Conservation (phyloP, 2,888 invertebrate genomes). For the Orchestes rusci region DNA sequence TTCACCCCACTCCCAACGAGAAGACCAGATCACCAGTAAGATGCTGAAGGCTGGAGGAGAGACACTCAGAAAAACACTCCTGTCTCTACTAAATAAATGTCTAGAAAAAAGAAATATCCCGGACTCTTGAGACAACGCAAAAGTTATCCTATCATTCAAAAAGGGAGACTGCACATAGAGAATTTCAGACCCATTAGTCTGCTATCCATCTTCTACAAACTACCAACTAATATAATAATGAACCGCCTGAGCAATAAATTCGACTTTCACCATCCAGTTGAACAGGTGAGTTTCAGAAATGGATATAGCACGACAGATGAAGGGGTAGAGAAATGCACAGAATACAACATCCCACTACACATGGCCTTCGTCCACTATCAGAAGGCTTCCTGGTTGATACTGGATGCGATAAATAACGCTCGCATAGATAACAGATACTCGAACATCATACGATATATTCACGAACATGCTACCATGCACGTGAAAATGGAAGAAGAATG, state of each 20-base stretch:
- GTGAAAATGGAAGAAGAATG: not conserved
- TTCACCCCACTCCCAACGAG: too few relatives aligned
- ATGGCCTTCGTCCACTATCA: not conserved
- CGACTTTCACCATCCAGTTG: too few relatives aligned
- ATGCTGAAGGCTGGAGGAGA: too few relatives aligned
- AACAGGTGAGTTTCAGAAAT: too few relatives aligned
- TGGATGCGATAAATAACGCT: not conserved
- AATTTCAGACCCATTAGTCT: not conserved
- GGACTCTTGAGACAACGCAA: too few relatives aligned
- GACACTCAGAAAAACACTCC: not conserved
- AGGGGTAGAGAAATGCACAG: not conserved
- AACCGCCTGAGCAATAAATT: not conserved
- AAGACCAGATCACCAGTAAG: too few relatives aligned
- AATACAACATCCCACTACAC: not conserved
- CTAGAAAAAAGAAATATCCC: not conserved
- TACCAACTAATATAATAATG: not conserved
- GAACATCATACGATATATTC: not conserved
- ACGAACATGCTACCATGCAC: not conserved
- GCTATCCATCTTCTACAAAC: not conserved
- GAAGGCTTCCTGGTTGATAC: too few relatives aligned
- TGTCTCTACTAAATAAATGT: not conserved
- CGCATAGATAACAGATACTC: not conserved
- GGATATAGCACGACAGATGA: too few relatives aligned
- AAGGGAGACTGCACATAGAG: not conserved
- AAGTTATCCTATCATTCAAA: too few relatives aligned